Conservation (phyloP, 53 echinoderm and acorn worm species). For the Apostichopus leukothele region DNA sequence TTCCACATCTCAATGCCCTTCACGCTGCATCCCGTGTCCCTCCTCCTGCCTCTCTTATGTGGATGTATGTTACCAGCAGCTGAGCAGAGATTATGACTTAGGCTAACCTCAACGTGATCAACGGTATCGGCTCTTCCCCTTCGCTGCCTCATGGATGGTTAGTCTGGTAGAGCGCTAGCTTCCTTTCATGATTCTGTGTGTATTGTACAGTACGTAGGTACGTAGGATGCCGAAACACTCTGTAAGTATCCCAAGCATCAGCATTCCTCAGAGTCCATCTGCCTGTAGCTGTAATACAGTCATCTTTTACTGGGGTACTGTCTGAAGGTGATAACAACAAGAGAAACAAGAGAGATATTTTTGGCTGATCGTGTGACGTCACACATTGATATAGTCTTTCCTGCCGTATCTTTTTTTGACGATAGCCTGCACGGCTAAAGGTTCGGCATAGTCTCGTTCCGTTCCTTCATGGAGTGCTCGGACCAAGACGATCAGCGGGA, state of each 20-base stretch:
- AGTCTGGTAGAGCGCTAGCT: too few relatives aligned
- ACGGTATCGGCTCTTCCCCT: too few relatives aligned
- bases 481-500: background rate
- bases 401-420: background rate
- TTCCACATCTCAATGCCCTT: too few relatives aligned
- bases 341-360: slow-evolving; percentile 1
- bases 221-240: background rate
- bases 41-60: too few relatives aligned
- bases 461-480: background rate
- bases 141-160: too few relatives aligned
- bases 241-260: background rate
- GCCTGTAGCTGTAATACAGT: background rate
- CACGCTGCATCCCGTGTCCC: too few relatives aligned
- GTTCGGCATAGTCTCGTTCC: background rate
- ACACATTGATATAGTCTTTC: background rate
- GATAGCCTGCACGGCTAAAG: background rate
- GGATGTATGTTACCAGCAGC: too few relatives aligned
- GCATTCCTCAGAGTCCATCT: slow-evolving; percentile 38
- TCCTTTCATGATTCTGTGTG: too few relatives aligned
- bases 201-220: too few relatives aligned
- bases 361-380: slow-evolving; percentile 29
- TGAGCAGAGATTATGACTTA: too few relatives aligned
- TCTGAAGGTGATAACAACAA: slow-evolving; percentile 36
- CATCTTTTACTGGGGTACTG: background rate
- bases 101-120: too few relatives aligned